phyloP scores from a whole-genome alignment of 2,113 vertebrate species.

The Larimichthys polyactis region DNA sequence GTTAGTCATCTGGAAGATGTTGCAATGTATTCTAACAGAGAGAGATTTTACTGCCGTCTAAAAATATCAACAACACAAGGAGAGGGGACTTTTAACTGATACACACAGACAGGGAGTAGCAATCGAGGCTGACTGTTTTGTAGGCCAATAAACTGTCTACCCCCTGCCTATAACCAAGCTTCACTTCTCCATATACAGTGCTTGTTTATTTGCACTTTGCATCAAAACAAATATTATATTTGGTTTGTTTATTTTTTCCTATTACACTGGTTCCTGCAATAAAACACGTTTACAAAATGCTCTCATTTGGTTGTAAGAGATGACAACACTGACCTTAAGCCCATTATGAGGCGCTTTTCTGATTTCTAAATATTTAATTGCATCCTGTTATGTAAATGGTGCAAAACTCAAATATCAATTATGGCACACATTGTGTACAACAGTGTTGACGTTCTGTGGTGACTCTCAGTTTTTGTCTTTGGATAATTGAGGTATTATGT shows the following conservation, averaged over 20 bases:
- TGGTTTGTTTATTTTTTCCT: slow-evolving; percentile 38
- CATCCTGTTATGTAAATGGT: slow-evolving; percentile 60
- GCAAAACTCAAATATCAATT: slow-evolving; percentile 59
- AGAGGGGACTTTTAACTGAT: slow-evolving; percentile 23
- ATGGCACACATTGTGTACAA: slow-evolving; percentile 22
- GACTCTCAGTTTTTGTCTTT: slow-evolving; percentile 48
- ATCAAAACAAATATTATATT: slow-evolving; percentile 51
- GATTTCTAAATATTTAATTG: slow-evolving; percentile 70
- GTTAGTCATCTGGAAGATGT: slow-evolving; percentile 24
- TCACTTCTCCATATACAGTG: slow-evolving; percentile 8
- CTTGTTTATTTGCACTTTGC: slow-evolving; percentile 46
- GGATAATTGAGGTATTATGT: slow-evolving; percentile 56
- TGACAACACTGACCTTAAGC: slow-evolving; percentile 58
- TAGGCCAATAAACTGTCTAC: slow-evolving; percentile 29
- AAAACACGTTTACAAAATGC: slow-evolving; percentile 48
- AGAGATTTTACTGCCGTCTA: slow-evolving; percentile 29
- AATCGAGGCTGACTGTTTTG: slow-evolving; percentile 22
- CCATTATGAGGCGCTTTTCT: slow-evolving; percentile 49
- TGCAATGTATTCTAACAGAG: not conserved
- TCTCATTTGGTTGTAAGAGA: slow-evolving; percentile 32
- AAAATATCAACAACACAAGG: slow-evolving; percentile 32
- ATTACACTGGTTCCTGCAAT: slow-evolving; percentile 10
- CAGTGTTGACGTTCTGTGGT: slow-evolving; percentile 17
- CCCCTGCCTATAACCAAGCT: slow-evolving; percentile 7
- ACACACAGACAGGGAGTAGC: slow-evolving; percentile 4